Evolutionary conservation across 1,140 invertebrate species (phyloP), one percentile per base, ranked within the genome.

Genomic region (Achroia grisella): DNA sequence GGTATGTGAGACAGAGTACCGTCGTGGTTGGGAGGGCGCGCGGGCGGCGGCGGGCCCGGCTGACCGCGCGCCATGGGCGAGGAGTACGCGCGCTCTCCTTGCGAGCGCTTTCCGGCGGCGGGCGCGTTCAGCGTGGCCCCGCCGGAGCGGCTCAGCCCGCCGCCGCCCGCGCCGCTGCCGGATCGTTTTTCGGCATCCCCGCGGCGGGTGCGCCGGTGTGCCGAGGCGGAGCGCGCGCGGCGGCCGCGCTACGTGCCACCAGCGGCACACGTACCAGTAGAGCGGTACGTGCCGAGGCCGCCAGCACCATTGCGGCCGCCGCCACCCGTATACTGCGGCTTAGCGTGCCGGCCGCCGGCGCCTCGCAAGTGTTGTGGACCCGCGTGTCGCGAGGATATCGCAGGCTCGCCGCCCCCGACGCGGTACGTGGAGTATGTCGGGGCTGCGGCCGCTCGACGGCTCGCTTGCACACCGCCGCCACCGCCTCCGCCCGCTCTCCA

Each of bases 221-320:
- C 64, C 39, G 74, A 88, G 42, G 64, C 88, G 33, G 87, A 88
- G 44, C 88, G 86, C 71, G 53, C 81, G 71, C 58, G 75, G 39
- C 65, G 70, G 41, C 76, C 87, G 68, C 83, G 88, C 35, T 91
- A 91, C 47, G 87, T 91, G 44, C 90, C 90, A 1, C 90, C 90
- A 2, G 89, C 89, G 39, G 90, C 90, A 29, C 91, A 92, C 69
- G 89, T 90, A 48, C 91, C 91, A 5, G 90, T 92, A 34, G 90
- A 92, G 72, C 86, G 90, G 52, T 90, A 91, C 55, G 90, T 91
- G 48, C 90, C 90, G 29, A 86, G 89, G 48, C 89, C 89, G 30
- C 89, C 89, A 31, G 87, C 87, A 4, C 87, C 88, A 36, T 83
- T 88, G 66, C 86, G 76, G 10, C 88, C 43, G 44, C 81, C 69